A percentile compares a stretch with the other conserved stretches of the same genome.
Evolutionary conservation across 2,888 invertebrate species (phyloP).

Genomic region (Drosophila rubida): DNA sequence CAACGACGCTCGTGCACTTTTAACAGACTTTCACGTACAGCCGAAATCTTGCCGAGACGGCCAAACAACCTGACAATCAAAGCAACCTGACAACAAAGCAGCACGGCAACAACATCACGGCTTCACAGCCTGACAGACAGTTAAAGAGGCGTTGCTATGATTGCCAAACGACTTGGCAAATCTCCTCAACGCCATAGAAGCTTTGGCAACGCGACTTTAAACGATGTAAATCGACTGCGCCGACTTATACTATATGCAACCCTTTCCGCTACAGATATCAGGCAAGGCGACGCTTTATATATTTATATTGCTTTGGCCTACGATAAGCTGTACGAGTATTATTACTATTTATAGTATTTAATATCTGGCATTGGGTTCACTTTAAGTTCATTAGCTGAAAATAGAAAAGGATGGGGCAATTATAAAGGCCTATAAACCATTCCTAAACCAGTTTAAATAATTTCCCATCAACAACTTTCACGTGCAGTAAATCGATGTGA

Average conservation of each 20-base stretch:
- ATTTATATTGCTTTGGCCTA: neutral
- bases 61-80: constrained; percentile 18
- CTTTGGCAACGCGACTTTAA: neutral
- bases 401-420: neutral
- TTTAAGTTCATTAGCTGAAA: constrained; percentile 27
- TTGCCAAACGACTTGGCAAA: constrained; percentile 8
- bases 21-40: constrained; percentile 25
- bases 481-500: too few relatives aligned
- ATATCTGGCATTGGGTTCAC: constrained; percentile 1
- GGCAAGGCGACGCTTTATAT: neutral
- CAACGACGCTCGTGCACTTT: constrained; percentile 17
- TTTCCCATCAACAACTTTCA: too few relatives aligned
- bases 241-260: constrained; percentile 7
- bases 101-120: constrained; percentile 8
- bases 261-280: constrained; percentile 19
- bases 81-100: constrained; percentile 16
- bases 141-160: constrained; percentile 8
- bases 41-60: constrained; percentile 27
- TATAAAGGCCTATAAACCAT: too few relatives aligned
- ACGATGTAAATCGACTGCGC: neutral
- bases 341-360: neutral
- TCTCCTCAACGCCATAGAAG: neutral
- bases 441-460: too few relatives aligned
- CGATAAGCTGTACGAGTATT: neutral
- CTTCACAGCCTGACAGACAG: constrained; percentile 15